phyloP scores from a whole-genome alignment of 2,113 vertebrate genomes.

The Tachysurus fulvidraco region DNA sequence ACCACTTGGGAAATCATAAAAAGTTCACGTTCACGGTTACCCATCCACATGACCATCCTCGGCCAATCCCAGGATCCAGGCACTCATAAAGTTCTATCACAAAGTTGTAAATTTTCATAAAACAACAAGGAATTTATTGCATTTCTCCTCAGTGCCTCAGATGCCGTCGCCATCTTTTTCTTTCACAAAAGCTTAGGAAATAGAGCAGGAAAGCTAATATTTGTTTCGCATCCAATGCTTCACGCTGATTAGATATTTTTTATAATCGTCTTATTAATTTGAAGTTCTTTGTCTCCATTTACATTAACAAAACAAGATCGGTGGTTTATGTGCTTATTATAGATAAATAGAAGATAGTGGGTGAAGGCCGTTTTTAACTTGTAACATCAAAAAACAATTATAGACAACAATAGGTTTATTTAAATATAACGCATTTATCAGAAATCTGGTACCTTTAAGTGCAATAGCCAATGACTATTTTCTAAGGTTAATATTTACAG shows the following conservation, averaged over 20 bases:
- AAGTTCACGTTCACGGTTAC: conserved; percentile 99
- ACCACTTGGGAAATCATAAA: conserved; percentile 99
- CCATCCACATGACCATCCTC: conserved; percentile 98
- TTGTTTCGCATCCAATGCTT: conserved; percentile 1
- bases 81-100: conserved; percentile 99
- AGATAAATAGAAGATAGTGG: not conserved
- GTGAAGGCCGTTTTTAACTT: not conserved
- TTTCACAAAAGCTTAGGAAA: conserved; percentile 49
- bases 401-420: not conserved
- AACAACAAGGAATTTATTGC: conserved; percentile 99
- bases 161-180: conserved; percentile 83
- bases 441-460: not conserved
- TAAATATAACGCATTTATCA: not conserved
- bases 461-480: not conserved
- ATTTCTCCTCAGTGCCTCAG: conserved; percentile 85
- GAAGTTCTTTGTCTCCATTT: not conserved
- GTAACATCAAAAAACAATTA: not conserved
- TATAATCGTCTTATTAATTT: not conserved
- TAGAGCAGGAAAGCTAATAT: not conserved
- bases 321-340: not conserved
- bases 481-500: not conserved
- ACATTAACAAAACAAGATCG: not conserved
- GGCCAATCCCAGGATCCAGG: conserved; percentile 98
- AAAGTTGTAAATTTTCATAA: conserved; percentile 99
- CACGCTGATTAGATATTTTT: not conserved